These are phyloP conservation scores for Chrysolina americana DNA, from an alignment of 2,888 invertebrate genomes.

Conservation along the genomic window DNA sequence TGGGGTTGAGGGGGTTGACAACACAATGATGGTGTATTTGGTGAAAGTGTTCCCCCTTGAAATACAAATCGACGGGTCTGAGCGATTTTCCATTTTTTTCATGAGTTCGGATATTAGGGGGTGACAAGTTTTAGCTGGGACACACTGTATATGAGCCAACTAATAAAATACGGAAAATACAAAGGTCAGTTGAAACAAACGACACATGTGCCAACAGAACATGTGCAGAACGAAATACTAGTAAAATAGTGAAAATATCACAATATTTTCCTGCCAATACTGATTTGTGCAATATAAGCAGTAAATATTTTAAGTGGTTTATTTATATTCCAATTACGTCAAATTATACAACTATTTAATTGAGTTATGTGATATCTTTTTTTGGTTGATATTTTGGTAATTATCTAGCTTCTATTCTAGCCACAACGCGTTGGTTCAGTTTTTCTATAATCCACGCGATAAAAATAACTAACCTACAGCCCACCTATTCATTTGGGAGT, in stretches of 20 bases:
- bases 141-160: not conserved
- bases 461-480: conserved; percentile 24
- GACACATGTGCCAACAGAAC: not conserved
- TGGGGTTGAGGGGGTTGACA: no score
- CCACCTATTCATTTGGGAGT: conserved; percentile 29
- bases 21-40: no score
- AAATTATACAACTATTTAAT: not conserved
- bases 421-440: conserved; percentile 6
- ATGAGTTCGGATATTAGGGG: no score
- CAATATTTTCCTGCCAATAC: conserved; percentile 3
- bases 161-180: not conserved
- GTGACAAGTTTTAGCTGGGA: no score
- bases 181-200: not conserved
- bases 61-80: no score
- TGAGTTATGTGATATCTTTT: conserved; percentile 13
- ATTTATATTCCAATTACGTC: conserved; percentile 2
- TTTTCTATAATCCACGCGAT: not conserved
- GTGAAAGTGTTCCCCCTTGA: no score
- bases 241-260: not conserved
- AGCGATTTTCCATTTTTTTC: no score
- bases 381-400: conserved; percentile 17
- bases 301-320: no score
- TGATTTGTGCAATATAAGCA: conserved; percentile 16
- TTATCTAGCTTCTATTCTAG: not conserved
- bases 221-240: not conserved